Percentiles rank a stretch among this genome's conserved stretches.
Evolutionary conservation across 2,888 invertebrate genomes (phyloP).

Genomic region (Diachrysia chrysitis): DNA sequence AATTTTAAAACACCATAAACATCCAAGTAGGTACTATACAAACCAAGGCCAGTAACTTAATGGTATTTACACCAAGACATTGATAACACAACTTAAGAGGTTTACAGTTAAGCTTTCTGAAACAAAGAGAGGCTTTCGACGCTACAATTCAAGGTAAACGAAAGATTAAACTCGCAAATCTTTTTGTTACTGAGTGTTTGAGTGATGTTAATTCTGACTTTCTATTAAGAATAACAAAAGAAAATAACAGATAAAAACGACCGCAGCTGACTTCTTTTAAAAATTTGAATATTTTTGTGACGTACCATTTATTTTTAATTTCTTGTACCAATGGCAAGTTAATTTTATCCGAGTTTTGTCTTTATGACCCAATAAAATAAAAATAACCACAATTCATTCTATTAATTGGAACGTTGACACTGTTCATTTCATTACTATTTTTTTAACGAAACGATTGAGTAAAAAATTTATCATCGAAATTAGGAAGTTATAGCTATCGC

Average conservation of each 20-base stretch:
- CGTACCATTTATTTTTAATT: background rate
- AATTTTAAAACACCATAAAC: background rate
- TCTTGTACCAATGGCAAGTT: background rate
- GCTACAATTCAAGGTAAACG: slow-evolving; percentile 54
- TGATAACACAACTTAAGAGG: slow-evolving; percentile 52
- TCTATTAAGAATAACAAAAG: slow-evolving; percentile 18
- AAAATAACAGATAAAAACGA: background rate
- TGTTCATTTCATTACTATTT: no score
- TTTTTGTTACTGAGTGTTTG: slow-evolving; percentile 29
- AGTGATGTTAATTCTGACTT: slow-evolving; percentile 24
- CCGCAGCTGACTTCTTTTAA: background rate
- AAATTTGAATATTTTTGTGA: background rate
- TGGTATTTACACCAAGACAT: slow-evolving; percentile 40
- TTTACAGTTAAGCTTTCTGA: slow-evolving; percentile 53
- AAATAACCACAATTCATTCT: no score
- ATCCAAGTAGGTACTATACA: background rate
- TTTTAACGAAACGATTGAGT: background rate
- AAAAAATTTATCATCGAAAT: background rate
- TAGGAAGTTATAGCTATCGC: background rate
- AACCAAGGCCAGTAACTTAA: background rate
- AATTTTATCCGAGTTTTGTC: no score
- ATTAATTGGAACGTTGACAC: no score
- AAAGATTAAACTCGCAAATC: slow-evolving; percentile 50
- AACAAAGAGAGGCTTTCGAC: slow-evolving; percentile 43
- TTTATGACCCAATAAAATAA: no score